Percentiles rank a stretch among this genome's conserved stretches.
phyloP scores from a whole-genome alignment of 2,113 vertebrate species.

The Sturnira hondurensis region DNA sequence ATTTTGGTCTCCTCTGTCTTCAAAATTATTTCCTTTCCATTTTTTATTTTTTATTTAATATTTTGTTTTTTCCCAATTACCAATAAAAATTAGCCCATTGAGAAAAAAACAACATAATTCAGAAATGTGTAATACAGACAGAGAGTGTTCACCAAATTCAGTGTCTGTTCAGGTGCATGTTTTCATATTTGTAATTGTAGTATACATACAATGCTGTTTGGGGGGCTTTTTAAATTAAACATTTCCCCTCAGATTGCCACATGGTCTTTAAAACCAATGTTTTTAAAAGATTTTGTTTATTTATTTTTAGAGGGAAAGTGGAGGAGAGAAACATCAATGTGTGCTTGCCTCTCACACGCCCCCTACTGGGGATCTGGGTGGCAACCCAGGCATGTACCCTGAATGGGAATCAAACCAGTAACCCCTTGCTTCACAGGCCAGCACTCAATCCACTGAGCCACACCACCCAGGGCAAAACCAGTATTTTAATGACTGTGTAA shows the following conservation, averaged over 20 bases:
- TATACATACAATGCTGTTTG: neutral
- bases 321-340: no score
- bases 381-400: no score
- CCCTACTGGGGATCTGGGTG: no score
- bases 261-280: neutral
- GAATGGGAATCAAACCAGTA: no score
- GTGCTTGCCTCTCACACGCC: no score
- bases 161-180: neutral
- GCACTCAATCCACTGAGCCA: no score
- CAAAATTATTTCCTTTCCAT: neutral
- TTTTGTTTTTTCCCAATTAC: neutral
- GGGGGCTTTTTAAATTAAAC: slow-evolving; percentile 15
- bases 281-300: neutral
- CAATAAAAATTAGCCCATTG: neutral
- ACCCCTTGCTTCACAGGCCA: no score
- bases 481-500: slow-evolving; percentile 17
- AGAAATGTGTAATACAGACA: neutral
- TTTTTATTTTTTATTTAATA: neutral
- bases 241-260: neutral
- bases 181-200: neutral
- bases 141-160: neutral
- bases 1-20: neutral
- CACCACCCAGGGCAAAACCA: neutral
- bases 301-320: no score
- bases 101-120: neutral